phyloP scores from a whole-genome alignment of 2,113 vertebrate genomes.

The Albula goreensis region DNA sequence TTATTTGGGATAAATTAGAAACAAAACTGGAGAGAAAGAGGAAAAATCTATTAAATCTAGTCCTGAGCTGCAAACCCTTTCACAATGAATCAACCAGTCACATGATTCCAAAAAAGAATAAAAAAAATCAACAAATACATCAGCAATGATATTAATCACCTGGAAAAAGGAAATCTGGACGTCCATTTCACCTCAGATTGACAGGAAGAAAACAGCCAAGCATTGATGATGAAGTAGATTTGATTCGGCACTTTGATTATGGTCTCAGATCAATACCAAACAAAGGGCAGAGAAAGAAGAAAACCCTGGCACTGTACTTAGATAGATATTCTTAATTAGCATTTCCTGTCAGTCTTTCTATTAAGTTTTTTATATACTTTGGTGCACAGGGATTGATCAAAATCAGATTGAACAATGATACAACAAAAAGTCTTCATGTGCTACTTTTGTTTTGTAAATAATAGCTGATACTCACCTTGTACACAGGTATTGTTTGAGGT shows the following conservation, averaged over 20 bases:
- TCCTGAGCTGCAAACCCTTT: not conserved
- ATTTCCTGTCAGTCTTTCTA: not conserved
- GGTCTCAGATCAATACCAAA: conserved; percentile 18
- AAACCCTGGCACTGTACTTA: conserved; percentile 16
- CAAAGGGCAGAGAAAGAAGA: conserved; percentile 21
- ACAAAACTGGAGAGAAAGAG: not conserved
- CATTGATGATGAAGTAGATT: conserved; percentile 50
- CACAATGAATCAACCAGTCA: conserved; percentile 42
- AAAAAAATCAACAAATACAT: conserved; percentile 26
- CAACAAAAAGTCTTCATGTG: not conserved
- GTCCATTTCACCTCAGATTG: conserved; percentile 50
- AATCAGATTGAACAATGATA: not conserved
- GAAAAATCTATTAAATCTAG: not conserved
- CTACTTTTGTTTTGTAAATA: not conserved
- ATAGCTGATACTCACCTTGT: conserved; percentile 28
- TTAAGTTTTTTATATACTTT: not conserved
- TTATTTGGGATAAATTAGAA: too few relatives aligned
- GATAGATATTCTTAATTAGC: not conserved
- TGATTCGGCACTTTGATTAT: conserved; percentile 46
- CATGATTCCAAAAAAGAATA: not conserved
- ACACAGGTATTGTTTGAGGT: conserved; percentile 23
- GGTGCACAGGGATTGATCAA: not conserved
- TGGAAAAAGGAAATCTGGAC: conserved; percentile 43
- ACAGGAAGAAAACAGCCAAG: conserved; percentile 41
- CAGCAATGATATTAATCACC: conserved; percentile 53